These are phyloP conservation scores for Bugulina stolonifera DNA, from an alignment of 2,888 invertebrate genomes.

Conservation along the genomic window DNA sequence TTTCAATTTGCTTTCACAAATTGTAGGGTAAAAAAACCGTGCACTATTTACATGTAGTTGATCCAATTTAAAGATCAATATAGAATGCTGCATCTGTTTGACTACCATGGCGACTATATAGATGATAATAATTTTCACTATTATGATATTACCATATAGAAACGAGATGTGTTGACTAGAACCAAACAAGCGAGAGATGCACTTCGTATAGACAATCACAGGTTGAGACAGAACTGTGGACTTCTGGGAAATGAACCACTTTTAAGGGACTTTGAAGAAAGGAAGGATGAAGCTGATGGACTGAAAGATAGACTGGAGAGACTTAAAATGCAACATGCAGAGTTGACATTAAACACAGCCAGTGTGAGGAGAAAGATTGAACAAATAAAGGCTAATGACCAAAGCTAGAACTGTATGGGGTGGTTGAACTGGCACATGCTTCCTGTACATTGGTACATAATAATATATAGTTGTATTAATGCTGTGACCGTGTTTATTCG, in stretches of 20 bases:
- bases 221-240: constrained; percentile 55
- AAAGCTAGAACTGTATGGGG: background rate
- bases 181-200: constrained; percentile 54
- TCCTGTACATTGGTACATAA: no score
- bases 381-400: constrained; percentile 35
- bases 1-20: no score
- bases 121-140: no score
- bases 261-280: constrained; percentile 56
- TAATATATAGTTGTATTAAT: no score
- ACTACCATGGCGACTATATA: no score
- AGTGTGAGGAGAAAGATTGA: constrained; percentile 50
- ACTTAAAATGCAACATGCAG: constrained; percentile 48
- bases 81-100: no score
- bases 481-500: no score
- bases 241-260: constrained; percentile 57
- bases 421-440: no score
- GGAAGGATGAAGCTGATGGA: constrained; percentile 46
- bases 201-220: constrained; percentile 52
- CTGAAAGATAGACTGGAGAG: constrained; percentile 41
- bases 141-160: no score
- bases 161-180: constrained; percentile 49
- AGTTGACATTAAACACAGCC: constrained; percentile 46
- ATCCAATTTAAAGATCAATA: no score
- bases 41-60: no score
- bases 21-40: no score